These are phyloP conservation scores for Lepidostoma basale DNA, from an alignment of 1,140 invertebrate genomes.

Conservation along the genomic window DNA sequence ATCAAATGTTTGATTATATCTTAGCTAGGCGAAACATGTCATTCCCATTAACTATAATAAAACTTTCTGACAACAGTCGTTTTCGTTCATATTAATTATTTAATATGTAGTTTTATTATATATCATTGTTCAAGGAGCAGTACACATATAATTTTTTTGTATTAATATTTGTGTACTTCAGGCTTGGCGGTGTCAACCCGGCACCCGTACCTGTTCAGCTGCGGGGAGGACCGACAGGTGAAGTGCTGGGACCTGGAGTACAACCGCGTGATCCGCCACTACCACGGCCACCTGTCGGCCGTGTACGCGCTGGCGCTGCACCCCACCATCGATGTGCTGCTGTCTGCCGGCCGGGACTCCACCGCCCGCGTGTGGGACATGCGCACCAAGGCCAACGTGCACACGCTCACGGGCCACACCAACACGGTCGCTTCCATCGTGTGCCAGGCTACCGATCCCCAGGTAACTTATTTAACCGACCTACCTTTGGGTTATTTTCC, in stretches of 20 bases:
- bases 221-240: conserved; percentile 98
- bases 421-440: conserved; percentile 96
- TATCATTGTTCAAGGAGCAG: background rate
- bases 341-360: conserved; percentile 93
- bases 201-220: conserved; percentile 98
- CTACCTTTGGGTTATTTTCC: too few relatives aligned
- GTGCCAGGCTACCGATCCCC: conserved; percentile 91
- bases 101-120: background rate
- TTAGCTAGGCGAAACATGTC: too few relatives aligned
- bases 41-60: too few relatives aligned
- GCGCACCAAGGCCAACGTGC: conserved; percentile 97
- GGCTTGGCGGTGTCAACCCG: conserved; percentile 88
- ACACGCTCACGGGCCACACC: conserved; percentile 94
- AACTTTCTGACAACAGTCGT: too few relatives aligned
- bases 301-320: conserved; percentile 94
- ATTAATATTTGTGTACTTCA: conserved; percentile 35
- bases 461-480: too few relatives aligned
- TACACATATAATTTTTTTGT: background rate
- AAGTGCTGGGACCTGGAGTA: conserved; percentile 99
- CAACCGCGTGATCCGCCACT: conserved; percentile 98
- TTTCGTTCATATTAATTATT: too few relatives aligned
- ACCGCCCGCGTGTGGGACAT: conserved; percentile 98
- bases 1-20: too few relatives aligned
- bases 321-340: conserved; percentile 93
- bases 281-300: conserved; percentile 98